Base-by-base conservation (phyloP, 2,888 invertebrate genomes). In the Gibbula magus region DNA sequence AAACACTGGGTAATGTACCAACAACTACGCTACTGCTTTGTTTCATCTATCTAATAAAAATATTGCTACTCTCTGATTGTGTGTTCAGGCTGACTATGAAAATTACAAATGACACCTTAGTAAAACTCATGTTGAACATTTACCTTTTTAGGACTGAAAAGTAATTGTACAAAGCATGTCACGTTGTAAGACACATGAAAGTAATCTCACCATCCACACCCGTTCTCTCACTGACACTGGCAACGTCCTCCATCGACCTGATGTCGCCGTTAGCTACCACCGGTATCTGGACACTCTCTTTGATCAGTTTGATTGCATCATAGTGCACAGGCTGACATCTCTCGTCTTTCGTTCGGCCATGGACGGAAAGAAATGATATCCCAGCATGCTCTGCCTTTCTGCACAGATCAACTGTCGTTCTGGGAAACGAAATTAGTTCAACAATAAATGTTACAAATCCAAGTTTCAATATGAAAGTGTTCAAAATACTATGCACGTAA, bases 181-280 rank as follows among this genome's bases (percentile, higher is more conserved):
- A 35, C 3, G 7, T 35, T 7, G 7, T 35, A 35, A 54, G 2
- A 18, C 0, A n/a, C 20, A 56, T 16, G 2, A n/a, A n/a, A n/a
- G n/a, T n/a, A n/a, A 22, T 10, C 61, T 61, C 92, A 93, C 97
- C 99, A 87, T 94, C 90, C 0, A 93, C 94, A n/a, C 95, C 95
- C 0, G 97, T 96, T 80, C 92, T 88, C 54, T 95, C 92, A 85
- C 95, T 94, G 54, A 98, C 93, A 18, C 93, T 90, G 80, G 95
- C 91, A 39, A 96, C 97, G 92, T 96, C 96, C n/a, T 94, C 91
- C 81, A 96, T 93, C 73, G 94, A 95, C 88, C 95, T 96, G 0
- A 98, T 94, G 88, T 97, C 98, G 53, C 99, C 99, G 94, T 99
- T 99, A 0, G 97, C 98, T 85, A 99, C 95, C 0, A 99, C 94